Evolutionary conservation across 2,888 invertebrate genomes (phyloP), one percentile per base, ranked within the genome.

Genomic region (Synergus itoensis): DNA sequence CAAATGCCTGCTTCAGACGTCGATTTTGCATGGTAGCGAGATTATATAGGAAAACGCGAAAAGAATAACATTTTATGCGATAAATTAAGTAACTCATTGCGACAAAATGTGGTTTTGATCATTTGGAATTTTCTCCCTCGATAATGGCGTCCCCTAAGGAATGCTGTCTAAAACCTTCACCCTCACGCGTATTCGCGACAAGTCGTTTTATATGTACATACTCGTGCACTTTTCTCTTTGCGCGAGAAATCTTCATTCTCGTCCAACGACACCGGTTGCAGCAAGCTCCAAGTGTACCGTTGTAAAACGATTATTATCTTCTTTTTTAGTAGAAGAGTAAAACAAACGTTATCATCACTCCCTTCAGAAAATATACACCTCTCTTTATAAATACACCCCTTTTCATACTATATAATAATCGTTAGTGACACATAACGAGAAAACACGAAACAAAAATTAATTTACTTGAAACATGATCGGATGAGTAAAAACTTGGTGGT

Each of bases 91-190:
- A 64, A 77, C 64, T 81, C 75, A 79, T 81, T 79, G 77, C 28
- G 76, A 81, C 81, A 79, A 82, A 79, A 82, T 80, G 81, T 69
- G 76, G 78, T 77, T 82, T 81, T 40, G 63, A 79, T 79, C 76
- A 78, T 82, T 84, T 43, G 79, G 65, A 75, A 82, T 84, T 79
- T 80, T 81, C 64, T 53, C 41, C 41, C 60, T 64, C 67, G 73
- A 78, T 79, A 82, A 81, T 82, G 79, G 81, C 76, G 76, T 81
- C 77, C 80, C 76, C 80, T 79, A 77, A 81, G 82, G 83, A 84
- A 84, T 84, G 84, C 65, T 79, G 83, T 81, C 80, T 79, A 81
- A 81, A 81, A 77, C 81, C 81, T 84, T 83, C 80, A 80, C 75
- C 62, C 82, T 84, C 84, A 83, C 81, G 79, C 79, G 81, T 81